A percentile compares a stretch with the other conserved stretches of the same genome.
Conservation (phyloP, 2,797 vertebrate genomes). For the Gymnothorax reevesii region DNA sequence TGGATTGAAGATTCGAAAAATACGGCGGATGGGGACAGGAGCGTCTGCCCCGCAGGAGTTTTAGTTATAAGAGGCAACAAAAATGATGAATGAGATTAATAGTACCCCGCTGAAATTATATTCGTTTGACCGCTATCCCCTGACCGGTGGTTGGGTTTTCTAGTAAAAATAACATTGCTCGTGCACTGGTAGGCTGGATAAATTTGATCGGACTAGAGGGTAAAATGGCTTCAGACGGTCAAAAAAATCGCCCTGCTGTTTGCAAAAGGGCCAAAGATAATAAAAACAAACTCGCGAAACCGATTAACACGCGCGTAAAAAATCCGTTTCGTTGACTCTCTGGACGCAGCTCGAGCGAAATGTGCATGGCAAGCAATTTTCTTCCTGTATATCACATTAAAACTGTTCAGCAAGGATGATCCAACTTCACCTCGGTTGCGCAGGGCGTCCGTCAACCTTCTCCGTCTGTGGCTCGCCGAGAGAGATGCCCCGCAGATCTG, state of each 20-base stretch:
- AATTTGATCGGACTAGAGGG: constrained; percentile 11
- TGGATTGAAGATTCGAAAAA: constrained; percentile 38
- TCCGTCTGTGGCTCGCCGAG: constrained; percentile 46
- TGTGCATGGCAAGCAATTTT: constrained; percentile 40
- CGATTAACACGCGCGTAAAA: constrained; percentile 11
- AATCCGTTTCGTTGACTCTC: constrained; percentile 25
- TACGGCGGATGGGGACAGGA: constrained; percentile 26
- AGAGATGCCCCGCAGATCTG: constrained; percentile 36
- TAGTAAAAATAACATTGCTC: constrained; percentile 47
- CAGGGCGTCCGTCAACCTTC: constrained; percentile 24
- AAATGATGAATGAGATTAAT: not conserved
- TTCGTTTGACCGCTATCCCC: constrained; percentile 36
- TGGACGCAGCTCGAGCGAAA: constrained; percentile 26
- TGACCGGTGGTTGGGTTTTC: constrained; percentile 28
- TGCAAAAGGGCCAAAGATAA: not conserved
- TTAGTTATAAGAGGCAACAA: constrained; percentile 20
- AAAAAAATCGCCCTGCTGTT: constrained; percentile 14
- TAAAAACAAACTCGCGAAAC: not conserved
- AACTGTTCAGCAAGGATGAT: constrained; percentile 14
- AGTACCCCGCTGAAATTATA: constrained; percentile 19
- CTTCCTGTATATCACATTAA: constrained; percentile 20
- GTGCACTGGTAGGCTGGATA: constrained; percentile 27
- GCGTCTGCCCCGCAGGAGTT: constrained; percentile 25
- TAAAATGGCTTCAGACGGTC: not conserved
- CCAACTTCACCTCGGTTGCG: constrained; percentile 32